These are phyloP conservation scores for Mactra quadrangularis DNA, from an alignment of 1,140 invertebrate species.

Conservation along the genomic window DNA sequence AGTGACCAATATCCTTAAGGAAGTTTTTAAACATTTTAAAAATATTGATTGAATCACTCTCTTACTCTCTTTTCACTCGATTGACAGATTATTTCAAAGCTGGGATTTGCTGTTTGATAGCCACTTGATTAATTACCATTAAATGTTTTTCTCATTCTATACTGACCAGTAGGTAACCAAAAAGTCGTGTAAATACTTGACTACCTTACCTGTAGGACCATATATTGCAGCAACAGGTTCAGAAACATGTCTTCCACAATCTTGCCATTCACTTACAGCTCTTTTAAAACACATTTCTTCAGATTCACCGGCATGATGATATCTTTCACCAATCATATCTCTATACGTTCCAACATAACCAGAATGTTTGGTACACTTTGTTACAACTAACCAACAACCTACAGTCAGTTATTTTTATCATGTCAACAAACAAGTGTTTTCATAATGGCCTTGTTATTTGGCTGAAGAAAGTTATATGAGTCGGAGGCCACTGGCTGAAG, in stretches of 20 bases:
- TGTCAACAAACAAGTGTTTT: too few relatives aligned
- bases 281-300: slow-evolving; percentile 60
- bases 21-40: too few relatives aligned
- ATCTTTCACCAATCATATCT: slow-evolving; percentile 47
- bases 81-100: too few relatives aligned
- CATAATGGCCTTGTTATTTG: neutral
- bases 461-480: neutral
- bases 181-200: too few relatives aligned
- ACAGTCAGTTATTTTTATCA: too few relatives aligned
- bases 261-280: slow-evolving; percentile 56
- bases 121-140: too few relatives aligned
- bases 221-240: slow-evolving; percentile 53
- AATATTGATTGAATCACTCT: too few relatives aligned
- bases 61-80: too few relatives aligned
- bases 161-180: too few relatives aligned
- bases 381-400: slow-evolving; percentile 65
- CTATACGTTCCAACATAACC: slow-evolving; percentile 36
- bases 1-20: too few relatives aligned
- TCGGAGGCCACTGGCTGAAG: neutral
- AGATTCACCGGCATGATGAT: slow-evolving; percentile 22
- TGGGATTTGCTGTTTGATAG: too few relatives aligned
- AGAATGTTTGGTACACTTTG: slow-evolving; percentile 50
- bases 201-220: slow-evolving; percentile 64
- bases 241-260: slow-evolving; percentile 39
- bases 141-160: too few relatives aligned